These are phyloP conservation scores for Watsonalla cultraria DNA, from an alignment of 2,888 invertebrate species.

Conservation along the genomic window DNA sequence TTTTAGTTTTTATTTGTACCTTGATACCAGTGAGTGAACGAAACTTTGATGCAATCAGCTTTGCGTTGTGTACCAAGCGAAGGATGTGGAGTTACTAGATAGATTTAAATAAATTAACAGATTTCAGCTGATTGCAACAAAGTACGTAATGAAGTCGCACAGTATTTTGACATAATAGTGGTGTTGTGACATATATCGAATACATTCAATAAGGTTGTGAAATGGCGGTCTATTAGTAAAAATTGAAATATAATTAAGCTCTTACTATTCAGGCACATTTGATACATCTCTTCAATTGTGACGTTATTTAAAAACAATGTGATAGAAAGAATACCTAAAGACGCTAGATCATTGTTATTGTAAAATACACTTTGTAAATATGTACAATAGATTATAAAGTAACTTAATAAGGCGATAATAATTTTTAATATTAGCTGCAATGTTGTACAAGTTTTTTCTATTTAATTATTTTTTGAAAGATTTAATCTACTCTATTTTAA, in stretches of 20 bases:
- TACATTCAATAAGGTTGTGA: constrained; percentile 53
- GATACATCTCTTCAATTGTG: constrained; percentile 19
- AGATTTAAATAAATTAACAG: not conserved
- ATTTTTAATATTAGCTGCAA: constrained; percentile 74
- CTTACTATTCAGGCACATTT: constrained; percentile 27
- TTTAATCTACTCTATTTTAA: constrained; percentile 77
- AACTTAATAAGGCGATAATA: constrained; percentile 65
- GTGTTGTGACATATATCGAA: constrained; percentile 34
- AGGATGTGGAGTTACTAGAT: too few relatives aligned
- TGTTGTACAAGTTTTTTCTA: constrained; percentile 75
- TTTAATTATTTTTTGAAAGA: constrained; percentile 75
- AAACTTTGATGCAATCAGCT: not conserved
- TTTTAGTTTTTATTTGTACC: constrained; percentile 1
- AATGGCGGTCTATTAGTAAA: constrained; percentile 32
- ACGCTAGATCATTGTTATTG: constrained; percentile 78
- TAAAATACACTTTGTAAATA: constrained; percentile 76
- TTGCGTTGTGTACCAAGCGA: too few relatives aligned
- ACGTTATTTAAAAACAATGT: constrained; percentile 55
- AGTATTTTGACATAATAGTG: constrained; percentile 26
- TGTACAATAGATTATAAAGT: constrained; percentile 61
- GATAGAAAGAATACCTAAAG: constrained; percentile 77
- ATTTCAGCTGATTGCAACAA: not conserved
- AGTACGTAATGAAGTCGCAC: not conserved
- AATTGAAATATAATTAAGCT: constrained; percentile 25
- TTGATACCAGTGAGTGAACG: not conserved